These are phyloP conservation scores for Clusia tigrina DNA, from an alignment of 2,888 invertebrate genomes.

Conservation along the genomic window DNA sequence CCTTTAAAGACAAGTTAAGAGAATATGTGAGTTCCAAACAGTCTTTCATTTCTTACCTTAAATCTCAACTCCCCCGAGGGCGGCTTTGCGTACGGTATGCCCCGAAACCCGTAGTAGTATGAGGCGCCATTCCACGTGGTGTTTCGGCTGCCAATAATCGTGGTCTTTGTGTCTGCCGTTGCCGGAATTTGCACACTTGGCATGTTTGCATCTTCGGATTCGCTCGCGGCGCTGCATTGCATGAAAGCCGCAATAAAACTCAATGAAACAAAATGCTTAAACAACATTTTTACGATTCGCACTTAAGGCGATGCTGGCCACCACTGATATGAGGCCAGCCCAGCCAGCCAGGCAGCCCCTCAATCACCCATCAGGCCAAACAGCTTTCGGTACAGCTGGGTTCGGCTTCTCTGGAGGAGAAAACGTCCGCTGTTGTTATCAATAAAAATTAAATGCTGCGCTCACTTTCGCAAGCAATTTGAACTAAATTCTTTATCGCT, in stretches of 20 bases:
- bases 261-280: too few relatives aligned
- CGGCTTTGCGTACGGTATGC: conserved; percentile 52
- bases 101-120: conserved; percentile 41
- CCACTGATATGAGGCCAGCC: neutral
- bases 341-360: too few relatives aligned
- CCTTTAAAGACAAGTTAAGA: conserved; percentile 52
- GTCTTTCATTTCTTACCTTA: conserved; percentile 35
- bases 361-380: too few relatives aligned
- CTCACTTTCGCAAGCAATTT: too few relatives aligned
- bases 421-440: too few relatives aligned
- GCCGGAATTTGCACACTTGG: neutral
- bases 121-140: conserved; percentile 21
- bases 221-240: too few relatives aligned
- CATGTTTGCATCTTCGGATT: neutral
- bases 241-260: too few relatives aligned
- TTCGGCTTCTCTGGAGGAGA: too few relatives aligned
- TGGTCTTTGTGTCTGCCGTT: neutral
- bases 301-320: neutral
- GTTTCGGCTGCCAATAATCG: conserved; percentile 1
- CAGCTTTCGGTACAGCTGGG: too few relatives aligned
- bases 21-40: too few relatives aligned
- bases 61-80: conserved; percentile 60
- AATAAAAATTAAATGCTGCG: too few relatives aligned
- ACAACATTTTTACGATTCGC: neutral
- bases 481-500: too few relatives aligned